These are phyloP conservation scores for Pyrrhopygopsis socrates DNA, from an alignment of 2,888 invertebrate species.

Conservation along the genomic window DNA sequence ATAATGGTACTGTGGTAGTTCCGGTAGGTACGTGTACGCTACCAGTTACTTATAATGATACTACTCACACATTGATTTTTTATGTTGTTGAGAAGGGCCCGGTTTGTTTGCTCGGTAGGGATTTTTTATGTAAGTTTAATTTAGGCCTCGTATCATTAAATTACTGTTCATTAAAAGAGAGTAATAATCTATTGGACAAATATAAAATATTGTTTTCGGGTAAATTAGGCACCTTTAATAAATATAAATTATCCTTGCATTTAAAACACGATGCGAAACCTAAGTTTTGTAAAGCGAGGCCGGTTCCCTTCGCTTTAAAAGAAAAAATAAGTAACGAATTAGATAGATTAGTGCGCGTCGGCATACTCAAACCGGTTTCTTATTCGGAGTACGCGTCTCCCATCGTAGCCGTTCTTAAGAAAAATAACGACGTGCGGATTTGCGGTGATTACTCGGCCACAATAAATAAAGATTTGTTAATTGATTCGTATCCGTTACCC, in stretches of 20 bases:
- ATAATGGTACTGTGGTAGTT: neutral
- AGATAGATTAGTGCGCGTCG: neutral
- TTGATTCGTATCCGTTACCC: neutral
- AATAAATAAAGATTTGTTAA: constrained; percentile 13
- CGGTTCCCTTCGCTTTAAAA: neutral
- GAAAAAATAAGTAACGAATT: neutral
- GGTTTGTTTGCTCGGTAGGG: neutral
- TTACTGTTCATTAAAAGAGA: neutral
- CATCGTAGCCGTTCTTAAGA: neutral
- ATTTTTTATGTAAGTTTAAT: neutral
- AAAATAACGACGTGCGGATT: constrained; percentile 5
- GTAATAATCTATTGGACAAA: neutral
- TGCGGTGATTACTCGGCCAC: constrained; percentile 10
- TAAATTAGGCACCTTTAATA: neutral
- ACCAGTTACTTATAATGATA: constrained; percentile 11
- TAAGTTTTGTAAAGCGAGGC: neutral
- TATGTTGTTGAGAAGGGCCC: constrained; percentile 17
- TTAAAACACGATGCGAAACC: neutral
- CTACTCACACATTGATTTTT: neutral
- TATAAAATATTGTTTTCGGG: neutral
- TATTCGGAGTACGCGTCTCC: constrained; percentile 3
- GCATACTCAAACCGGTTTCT: constrained; percentile 4
- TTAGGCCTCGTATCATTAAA: neutral
- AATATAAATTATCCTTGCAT: constrained; percentile 3
- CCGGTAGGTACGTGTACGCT: constrained; percentile 1